Evolutionary conservation across 2,113 vertebrate genomes (phyloP).

Genomic region (Bufo bufo): DNA sequence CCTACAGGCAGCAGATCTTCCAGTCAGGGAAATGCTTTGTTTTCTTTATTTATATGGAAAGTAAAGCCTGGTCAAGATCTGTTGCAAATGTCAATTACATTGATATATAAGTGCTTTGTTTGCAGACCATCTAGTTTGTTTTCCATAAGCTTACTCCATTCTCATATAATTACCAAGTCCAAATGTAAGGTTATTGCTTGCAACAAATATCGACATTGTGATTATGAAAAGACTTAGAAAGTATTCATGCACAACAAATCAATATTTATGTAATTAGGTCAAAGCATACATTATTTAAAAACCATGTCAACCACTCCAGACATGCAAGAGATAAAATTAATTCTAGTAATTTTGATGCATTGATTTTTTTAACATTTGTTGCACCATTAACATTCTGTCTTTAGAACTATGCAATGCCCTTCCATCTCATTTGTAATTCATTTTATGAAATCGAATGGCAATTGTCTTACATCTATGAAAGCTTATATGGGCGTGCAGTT

Average conservation of each 20-base stretch:
- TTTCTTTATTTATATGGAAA: background rate
- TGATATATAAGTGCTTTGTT: slow-evolving; percentile 50
- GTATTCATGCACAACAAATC: slow-evolving; percentile 69
- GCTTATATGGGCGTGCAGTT: background rate
- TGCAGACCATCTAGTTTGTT: slow-evolving; percentile 55
- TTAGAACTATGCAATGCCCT: slow-evolving; percentile 64
- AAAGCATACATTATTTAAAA: slow-evolving; percentile 75
- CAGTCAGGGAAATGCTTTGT: background rate
- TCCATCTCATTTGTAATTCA: slow-evolving; percentile 63
- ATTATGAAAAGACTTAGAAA: slow-evolving; percentile 70
- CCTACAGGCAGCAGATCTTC: background rate
- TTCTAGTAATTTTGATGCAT: slow-evolving; percentile 65
- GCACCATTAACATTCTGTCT: slow-evolving; percentile 66
- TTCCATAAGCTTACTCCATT: slow-evolving; percentile 61
- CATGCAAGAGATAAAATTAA: slow-evolving; percentile 61
- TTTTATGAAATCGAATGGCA: background rate
- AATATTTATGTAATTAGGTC: slow-evolving; percentile 78
- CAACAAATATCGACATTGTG: slow-evolving; percentile 74
- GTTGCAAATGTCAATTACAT: slow-evolving; percentile 23
- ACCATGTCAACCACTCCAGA: slow-evolving; percentile 60
- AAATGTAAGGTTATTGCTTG: slow-evolving; percentile 70
- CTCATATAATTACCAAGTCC: slow-evolving; percentile 70
- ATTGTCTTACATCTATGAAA: background rate
- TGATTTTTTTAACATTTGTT: slow-evolving; percentile 69
- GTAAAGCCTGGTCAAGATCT: background rate